Conservation (phyloP, 1,140 invertebrate genomes). For the Neodiprion lecontei region DNA sequence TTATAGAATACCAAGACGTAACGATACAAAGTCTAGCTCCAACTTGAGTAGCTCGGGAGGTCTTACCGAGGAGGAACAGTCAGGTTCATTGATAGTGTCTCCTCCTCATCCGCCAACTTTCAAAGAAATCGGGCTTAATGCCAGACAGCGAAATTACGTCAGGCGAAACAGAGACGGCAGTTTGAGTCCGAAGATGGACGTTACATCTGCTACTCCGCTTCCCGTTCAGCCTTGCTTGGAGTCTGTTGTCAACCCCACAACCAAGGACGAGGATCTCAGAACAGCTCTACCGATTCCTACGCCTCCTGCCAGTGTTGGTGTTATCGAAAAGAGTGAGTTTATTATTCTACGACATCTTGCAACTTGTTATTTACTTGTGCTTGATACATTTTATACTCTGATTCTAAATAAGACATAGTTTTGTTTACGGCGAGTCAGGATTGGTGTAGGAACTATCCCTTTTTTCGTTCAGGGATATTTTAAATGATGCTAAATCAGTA, state of each 20-base stretch:
- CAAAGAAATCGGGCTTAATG: constrained; percentile 67
- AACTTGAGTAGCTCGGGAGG: constrained; percentile 43
- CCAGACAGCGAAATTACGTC: constrained; percentile 70
- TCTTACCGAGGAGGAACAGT: constrained; percentile 58
- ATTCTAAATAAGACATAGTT: not conserved
- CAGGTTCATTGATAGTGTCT: constrained; percentile 56
- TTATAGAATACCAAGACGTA: constrained; percentile 56
- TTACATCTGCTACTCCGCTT: constrained; percentile 18
- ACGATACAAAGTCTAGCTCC: constrained; percentile 40
- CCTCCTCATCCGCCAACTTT: constrained; percentile 61
- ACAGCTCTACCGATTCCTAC: constrained; percentile 43
- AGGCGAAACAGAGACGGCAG: constrained; percentile 67
- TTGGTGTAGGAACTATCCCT: no score
- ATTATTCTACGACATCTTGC: not conserved
- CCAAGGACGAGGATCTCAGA: constrained; percentile 58
- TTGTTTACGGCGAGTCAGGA: not conserved
- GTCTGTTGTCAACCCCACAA: constrained; percentile 43
- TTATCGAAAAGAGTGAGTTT: constrained; percentile 55
- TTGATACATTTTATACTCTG: not conserved
- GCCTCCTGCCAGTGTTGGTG: constrained; percentile 28
- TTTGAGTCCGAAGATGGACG: constrained; percentile 57
- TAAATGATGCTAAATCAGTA: no score
- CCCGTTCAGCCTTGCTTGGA: constrained; percentile 29
- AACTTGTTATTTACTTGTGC: not conserved
- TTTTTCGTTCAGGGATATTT: no score